A percentile compares a stretch with the other conserved stretches of the same genome.
phyloP scores from a whole-genome alignment of 2,888 invertebrate species.

The Diarsia rubi region DNA sequence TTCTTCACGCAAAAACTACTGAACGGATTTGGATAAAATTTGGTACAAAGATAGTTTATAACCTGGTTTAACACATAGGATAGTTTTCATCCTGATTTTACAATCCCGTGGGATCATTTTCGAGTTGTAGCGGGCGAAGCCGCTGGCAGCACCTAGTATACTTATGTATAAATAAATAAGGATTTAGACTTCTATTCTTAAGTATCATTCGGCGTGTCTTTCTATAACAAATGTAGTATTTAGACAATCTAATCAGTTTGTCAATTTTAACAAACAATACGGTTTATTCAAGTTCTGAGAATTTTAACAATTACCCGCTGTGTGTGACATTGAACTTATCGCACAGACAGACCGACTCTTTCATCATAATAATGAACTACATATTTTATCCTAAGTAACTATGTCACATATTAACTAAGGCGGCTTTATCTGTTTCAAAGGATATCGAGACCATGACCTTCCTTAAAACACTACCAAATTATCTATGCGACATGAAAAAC shows the following conservation, averaged over 20 bases:
- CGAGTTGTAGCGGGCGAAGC: too few relatives aligned
- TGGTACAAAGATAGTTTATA: too few relatives aligned
- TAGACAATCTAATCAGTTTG: constrained; percentile 44
- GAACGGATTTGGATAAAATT: too few relatives aligned
- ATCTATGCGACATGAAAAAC: background rate
- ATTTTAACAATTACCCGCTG: constrained; percentile 51
- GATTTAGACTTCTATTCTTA: too few relatives aligned
- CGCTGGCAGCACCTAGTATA: too few relatives aligned
- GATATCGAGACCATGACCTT: constrained; percentile 25
- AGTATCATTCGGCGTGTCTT: background rate
- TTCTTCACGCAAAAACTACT: too few relatives aligned
- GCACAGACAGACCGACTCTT: constrained; percentile 31
- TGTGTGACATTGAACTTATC: constrained; percentile 57
- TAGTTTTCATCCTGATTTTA: too few relatives aligned
- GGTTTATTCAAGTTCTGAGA: constrained; percentile 47
- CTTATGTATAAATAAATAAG: too few relatives aligned
- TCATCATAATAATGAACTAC: background rate
- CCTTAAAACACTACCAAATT: background rate
- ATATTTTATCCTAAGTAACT: background rate
- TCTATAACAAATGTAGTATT: constrained; percentile 23
- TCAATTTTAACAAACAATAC: constrained; percentile 35
- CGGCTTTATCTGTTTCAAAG: constrained; percentile 6
- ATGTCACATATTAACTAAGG: background rate
- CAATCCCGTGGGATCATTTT: too few relatives aligned
- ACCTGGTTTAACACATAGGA: too few relatives aligned